Evolutionary conservation across 2,888 invertebrate species (phyloP).

Genomic region (Adelognathus sp.): DNA sequence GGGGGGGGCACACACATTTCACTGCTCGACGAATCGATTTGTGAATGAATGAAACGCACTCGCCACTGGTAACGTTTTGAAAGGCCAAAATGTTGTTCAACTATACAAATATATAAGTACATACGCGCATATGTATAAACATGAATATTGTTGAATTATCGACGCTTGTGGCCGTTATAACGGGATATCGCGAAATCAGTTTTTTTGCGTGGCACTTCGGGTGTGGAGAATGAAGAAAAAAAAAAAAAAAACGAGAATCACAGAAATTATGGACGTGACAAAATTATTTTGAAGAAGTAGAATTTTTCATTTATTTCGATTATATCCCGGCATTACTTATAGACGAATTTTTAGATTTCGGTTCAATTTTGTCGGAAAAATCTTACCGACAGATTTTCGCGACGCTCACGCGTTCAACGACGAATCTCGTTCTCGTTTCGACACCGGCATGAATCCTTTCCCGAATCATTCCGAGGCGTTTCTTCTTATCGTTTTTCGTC

Average conservation of each 20-base stretch:
- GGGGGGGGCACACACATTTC: too few species aligned
- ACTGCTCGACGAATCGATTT: conserved; percentile 28
- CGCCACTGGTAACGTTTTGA: conserved; percentile 74
- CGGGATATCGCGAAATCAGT: conserved; percentile 21
- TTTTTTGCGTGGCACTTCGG: conserved; percentile 25
- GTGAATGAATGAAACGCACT: conserved; percentile 4
- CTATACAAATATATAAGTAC: conserved; percentile 51
- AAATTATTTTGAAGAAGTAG: not conserved
- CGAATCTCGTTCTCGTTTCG: conserved; percentile 25
- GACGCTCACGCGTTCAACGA: conserved; percentile 2
- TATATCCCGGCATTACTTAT: conserved; percentile 11
- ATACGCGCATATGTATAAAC: conserved; percentile 28
- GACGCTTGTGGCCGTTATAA: conserved; percentile 46
- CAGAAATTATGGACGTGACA: not conserved
- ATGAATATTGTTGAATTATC: conserved; percentile 48
- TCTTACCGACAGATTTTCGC: not conserved
- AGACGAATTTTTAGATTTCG: too few species aligned
- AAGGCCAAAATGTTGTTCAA: conserved; percentile 80
- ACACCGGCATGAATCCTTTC: conserved; percentile 58
- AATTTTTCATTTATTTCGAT: not conserved
- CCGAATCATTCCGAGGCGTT: conserved; percentile 26
- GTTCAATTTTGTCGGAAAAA: too few species aligned
- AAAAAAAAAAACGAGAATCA: too few species aligned
- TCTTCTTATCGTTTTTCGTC: conserved; percentile 4
- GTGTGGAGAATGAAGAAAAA: not conserved